Conservation (phyloP, 2,113 vertebrate genomes). For the Scopus umbretta region DNA sequence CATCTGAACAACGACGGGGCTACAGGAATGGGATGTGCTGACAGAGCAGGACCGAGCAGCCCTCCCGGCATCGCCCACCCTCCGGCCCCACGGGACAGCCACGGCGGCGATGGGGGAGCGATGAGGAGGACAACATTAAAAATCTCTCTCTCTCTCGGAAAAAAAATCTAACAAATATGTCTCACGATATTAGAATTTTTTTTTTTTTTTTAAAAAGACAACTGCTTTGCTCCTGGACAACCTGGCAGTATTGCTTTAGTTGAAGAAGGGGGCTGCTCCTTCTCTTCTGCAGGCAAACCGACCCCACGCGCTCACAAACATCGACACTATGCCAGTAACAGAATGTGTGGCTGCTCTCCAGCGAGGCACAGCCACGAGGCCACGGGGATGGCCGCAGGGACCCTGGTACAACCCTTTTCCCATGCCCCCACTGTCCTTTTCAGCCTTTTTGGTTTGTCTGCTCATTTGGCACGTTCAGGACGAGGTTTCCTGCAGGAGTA, state of each 20-base stretch:
- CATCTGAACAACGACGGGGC: fast-evolving
- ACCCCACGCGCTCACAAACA: background rate
- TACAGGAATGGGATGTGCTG: background rate
- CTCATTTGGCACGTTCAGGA: constrained; percentile 1
- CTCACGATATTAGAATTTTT: background rate
- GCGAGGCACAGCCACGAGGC: background rate
- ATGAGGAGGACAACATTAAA: background rate
- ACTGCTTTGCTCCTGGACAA: background rate
- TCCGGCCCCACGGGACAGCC: background rate
- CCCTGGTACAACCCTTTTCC: background rate
- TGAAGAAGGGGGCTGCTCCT: background rate
- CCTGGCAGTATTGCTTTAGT: constrained; percentile 1
- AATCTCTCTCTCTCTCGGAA: background rate
- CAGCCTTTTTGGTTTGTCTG: constrained; percentile 23
- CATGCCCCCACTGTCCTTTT: background rate
- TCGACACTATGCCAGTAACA: fast-evolving
- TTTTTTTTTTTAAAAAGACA: background rate
- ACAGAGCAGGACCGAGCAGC: background rate
- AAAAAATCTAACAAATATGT: background rate
- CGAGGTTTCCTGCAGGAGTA: background rate
- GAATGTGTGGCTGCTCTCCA: background rate
- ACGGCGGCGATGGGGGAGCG: fast-evolving
- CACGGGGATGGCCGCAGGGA: background rate
- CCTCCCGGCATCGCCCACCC: background rate
- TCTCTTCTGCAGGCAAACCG: background rate